Evolutionary conservation across 1,140 invertebrate species (phyloP).

Genomic region (Littorina saxatilis): DNA sequence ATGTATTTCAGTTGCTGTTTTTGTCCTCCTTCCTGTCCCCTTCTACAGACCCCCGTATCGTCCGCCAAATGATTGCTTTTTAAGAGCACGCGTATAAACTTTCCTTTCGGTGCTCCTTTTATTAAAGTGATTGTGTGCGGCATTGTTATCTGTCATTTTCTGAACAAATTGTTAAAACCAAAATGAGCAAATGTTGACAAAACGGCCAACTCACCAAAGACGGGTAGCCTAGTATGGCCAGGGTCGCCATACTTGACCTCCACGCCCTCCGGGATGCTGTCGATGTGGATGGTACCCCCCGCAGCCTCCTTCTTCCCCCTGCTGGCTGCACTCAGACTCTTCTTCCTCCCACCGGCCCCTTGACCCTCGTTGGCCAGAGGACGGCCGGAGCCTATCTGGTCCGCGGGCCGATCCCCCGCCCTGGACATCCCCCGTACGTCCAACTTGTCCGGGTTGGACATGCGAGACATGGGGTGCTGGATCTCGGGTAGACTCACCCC

Average conservation of each 20-base stretch:
- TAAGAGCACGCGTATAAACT: too few species aligned
- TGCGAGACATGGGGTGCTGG: slow-evolving; percentile 36
- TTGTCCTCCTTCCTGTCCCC: too few species aligned
- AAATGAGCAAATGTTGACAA: too few species aligned
- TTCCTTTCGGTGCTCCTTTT: too few species aligned
- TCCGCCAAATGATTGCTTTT: too few species aligned
- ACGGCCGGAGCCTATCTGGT: slow-evolving; percentile 49
- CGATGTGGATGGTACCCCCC: slow-evolving; percentile 47
- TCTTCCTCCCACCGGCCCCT: slow-evolving; percentile 44
- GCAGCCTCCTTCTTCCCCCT: slow-evolving; percentile 34
- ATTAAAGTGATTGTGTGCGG: too few species aligned
- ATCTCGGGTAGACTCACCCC: slow-evolving; percentile 39
- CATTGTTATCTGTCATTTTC: too few species aligned
- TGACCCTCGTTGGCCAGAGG: slow-evolving; percentile 59
- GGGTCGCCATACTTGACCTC: slow-evolving; percentile 71
- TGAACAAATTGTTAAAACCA: too few species aligned
- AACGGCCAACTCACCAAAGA: slow-evolving; percentile 65
- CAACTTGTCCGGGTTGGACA: slow-evolving; percentile 67
- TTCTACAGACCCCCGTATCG: too few species aligned
- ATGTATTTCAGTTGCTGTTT: too few species aligned
- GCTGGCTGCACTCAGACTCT: slow-evolving; percentile 44
- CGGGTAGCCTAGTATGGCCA: slow-evolving; percentile 66
- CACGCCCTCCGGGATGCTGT: slow-evolving; percentile 71
- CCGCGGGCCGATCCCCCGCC: slow-evolving; percentile 57
- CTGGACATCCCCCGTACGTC: slow-evolving; percentile 69